Evolutionary conservation across 2,888 invertebrate genomes (phyloP).

Genomic region (Caenorhabditis japonica): DNA sequence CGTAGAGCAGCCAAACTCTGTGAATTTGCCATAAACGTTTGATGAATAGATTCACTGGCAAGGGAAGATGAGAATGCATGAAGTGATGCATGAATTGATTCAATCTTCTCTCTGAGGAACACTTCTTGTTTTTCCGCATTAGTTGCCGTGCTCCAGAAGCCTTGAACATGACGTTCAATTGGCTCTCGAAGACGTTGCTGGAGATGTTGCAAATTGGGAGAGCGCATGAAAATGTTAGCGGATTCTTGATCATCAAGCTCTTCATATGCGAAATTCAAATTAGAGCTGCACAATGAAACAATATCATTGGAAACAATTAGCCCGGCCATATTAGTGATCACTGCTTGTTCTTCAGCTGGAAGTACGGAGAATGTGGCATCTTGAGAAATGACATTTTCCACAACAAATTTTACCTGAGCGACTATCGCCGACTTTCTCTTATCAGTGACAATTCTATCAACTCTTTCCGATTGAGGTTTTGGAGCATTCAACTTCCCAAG

Average conservation of each 20-base stretch:
- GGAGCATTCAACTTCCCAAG: slow-evolving; percentile 31
- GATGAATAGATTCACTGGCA: slow-evolving; percentile 25
- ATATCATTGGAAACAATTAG: slow-evolving; percentile 29
- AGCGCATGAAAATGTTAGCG: background rate
- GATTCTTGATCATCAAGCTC: background rate
- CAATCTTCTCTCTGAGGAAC: slow-evolving; percentile 25
- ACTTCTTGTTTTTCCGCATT: slow-evolving; percentile 12
- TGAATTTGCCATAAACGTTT: slow-evolving; percentile 16
- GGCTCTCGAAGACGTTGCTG: slow-evolving; percentile 26
- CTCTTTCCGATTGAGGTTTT: slow-evolving; percentile 1
- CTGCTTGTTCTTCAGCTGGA: slow-evolving; percentile 6
- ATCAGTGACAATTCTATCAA: background rate
- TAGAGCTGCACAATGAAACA: slow-evolving; percentile 11
- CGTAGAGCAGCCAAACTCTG: slow-evolving; percentile 19
- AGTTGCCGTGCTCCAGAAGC: slow-evolving; percentile 53
- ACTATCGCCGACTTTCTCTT: slow-evolving; percentile 1
- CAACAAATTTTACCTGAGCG: slow-evolving; percentile 6
- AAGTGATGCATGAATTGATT: slow-evolving; percentile 23
- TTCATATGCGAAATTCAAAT: slow-evolving; percentile 4
- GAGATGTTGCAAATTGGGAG: background rate
- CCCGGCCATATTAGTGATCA: slow-evolving; percentile 16
- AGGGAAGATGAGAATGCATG: slow-evolving; percentile 19
- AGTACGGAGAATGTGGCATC: slow-evolving; percentile 4
- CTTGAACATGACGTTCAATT: slow-evolving; percentile 33
- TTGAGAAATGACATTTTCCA: slow-evolving; percentile 10